Evolutionary conservation across 1,140 invertebrate species (phyloP).

Genomic region (Hypsibius dujardini): DNA sequence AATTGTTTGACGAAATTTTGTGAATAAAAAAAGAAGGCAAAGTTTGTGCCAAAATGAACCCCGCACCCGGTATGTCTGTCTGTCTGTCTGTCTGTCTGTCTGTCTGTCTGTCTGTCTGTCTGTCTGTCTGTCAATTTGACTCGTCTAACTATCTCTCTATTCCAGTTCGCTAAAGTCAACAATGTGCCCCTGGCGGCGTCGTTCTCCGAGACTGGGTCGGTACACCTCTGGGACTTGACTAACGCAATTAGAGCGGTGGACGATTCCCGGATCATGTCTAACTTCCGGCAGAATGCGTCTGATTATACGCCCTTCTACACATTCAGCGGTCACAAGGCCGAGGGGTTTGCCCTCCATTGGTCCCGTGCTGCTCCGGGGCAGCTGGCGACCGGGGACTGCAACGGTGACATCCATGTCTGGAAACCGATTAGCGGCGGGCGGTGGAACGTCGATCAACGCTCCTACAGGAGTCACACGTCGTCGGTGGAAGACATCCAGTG

Average conservation of each 20-base stretch:
- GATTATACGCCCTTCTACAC: constrained; percentile 51
- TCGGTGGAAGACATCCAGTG: constrained; percentile 98
- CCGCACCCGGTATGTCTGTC: too few relatives aligned
- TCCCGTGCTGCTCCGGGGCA: constrained; percentile 52
- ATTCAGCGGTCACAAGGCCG: constrained; percentile 71
- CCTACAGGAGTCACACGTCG: constrained; percentile 63
- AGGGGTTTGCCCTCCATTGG: constrained; percentile 93
- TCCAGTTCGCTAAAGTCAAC: constrained; percentile 32
- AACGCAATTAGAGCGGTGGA: constrained; percentile 58
- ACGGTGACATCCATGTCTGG: constrained; percentile 83
- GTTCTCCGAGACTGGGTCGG: constrained; percentile 78
- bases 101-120: too few relatives aligned
- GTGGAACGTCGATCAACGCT: constrained; percentile 74
- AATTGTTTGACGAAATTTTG: too few relatives aligned
- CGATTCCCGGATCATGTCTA: constrained; percentile 41
- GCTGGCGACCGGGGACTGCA: constrained; percentile 43
- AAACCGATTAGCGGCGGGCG: constrained; percentile 47
- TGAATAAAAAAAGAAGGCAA: too few relatives aligned
- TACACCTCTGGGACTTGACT: constrained; percentile 75
- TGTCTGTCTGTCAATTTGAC: too few relatives aligned
- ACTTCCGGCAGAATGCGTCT: constrained; percentile 38
- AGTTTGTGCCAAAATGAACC: too few relatives aligned
- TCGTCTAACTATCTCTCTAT: too few relatives aligned
- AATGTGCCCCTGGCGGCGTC: constrained; percentile 49
- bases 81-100: too few relatives aligned